Evolutionary conservation across 2,113 vertebrate species (phyloP).

Genomic region (Mesitornis unicolor): DNA sequence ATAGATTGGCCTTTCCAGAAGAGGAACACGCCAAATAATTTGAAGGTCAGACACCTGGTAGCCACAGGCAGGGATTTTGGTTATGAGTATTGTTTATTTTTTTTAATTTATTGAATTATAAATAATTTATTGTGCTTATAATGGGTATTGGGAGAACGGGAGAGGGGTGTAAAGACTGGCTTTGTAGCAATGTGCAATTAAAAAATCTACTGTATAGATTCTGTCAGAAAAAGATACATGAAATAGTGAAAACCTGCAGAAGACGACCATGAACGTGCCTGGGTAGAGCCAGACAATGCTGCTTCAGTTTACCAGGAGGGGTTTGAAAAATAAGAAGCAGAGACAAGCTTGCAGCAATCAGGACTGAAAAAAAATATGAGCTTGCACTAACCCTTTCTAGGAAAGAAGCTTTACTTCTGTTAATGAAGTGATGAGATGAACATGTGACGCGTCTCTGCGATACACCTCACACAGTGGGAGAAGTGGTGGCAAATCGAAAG

Average conservation of each 20-base stretch:
- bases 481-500: background rate
- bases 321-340: background rate
- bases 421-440: background rate
- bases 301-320: background rate
- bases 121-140: background rate
- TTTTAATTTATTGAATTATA: background rate
- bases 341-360: background rate
- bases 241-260: background rate
- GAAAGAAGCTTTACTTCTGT: background rate
- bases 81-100: background rate
- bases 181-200: background rate
- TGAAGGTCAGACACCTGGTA: background rate
- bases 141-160: too few relatives aligned
- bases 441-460: accelerated
- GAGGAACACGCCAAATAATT: accelerated
- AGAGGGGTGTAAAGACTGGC: too few relatives aligned
- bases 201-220: background rate
- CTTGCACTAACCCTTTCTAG: background rate
- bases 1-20: background rate
- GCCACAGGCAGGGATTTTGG: background rate
- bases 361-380: background rate
- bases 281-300: background rate
- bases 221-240: background rate
- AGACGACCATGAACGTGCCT: background rate
- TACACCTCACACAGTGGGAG: background rate